These are phyloP conservation scores for Daktulosphaira vitifoliae DNA, from an alignment of 1,140 invertebrate species.

Conservation along the genomic window DNA sequence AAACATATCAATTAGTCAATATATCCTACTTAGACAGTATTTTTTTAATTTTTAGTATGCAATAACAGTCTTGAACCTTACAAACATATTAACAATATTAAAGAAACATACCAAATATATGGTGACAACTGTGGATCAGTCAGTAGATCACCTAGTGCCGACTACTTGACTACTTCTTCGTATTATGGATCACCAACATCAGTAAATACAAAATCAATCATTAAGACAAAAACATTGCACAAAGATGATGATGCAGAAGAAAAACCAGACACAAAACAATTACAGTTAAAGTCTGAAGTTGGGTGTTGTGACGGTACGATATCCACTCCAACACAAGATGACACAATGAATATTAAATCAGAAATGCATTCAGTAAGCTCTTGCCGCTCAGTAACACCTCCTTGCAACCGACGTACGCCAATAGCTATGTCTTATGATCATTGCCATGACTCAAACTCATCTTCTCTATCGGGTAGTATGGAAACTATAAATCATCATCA, in stretches of 20 bases:
- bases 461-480: slow-evolving; percentile 58
- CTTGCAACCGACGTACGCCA: slow-evolving; percentile 35
- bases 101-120: slow-evolving; percentile 33
- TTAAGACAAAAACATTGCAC: slow-evolving; percentile 49
- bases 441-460: slow-evolving; percentile 60
- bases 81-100: slow-evolving; percentile 16
- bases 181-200: background rate
- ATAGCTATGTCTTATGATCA: slow-evolving; percentile 46
- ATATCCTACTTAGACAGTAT: no score
- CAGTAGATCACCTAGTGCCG: background rate
- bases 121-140: slow-evolving; percentile 33
- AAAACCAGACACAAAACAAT: slow-evolving; percentile 33
- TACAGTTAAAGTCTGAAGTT: slow-evolving; percentile 35
- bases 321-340: background rate
- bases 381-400: slow-evolving; percentile 12
- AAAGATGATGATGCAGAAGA: slow-evolving; percentile 39
- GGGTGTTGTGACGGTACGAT: background rate
- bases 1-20: no score
- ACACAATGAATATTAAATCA: slow-evolving; percentile 18
- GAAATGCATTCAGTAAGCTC: slow-evolving; percentile 28
- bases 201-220: slow-evolving; percentile 41
- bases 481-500: slow-evolving; percentile 52
- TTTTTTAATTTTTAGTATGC: slow-evolving; percentile 16
- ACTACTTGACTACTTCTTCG: slow-evolving; percentile 14
- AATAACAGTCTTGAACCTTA: slow-evolving; percentile 21